Conservation (phyloP, 2,797 vertebrate species). For the Scarus forsteni region DNA sequence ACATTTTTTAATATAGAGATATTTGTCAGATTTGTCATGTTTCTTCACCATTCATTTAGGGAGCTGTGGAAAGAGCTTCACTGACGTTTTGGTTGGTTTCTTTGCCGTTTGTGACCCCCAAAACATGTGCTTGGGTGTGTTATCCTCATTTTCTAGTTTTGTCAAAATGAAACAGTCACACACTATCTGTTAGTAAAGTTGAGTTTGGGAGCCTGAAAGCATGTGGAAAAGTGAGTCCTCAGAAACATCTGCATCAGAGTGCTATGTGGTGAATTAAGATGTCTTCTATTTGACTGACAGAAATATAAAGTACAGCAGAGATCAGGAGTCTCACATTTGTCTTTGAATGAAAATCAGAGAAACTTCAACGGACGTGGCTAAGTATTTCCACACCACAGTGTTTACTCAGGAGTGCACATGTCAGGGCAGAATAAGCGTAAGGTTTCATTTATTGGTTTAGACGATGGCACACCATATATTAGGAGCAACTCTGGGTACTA, state of each 20-base stretch:
- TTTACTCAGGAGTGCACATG: background rate
- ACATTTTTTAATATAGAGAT: too few relatives aligned
- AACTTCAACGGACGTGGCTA: background rate
- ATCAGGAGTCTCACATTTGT: background rate
- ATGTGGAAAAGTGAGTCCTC: background rate
- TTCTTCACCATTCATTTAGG: too few relatives aligned
- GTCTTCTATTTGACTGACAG: background rate
- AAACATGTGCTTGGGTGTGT: too few relatives aligned
- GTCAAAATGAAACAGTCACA: too few relatives aligned
- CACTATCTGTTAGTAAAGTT: too few relatives aligned
- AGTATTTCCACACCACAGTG: conserved; percentile 12
- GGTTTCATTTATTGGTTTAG: background rate
- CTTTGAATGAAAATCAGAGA: background rate
- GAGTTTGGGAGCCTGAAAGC: too few relatives aligned
- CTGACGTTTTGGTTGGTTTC: too few relatives aligned
- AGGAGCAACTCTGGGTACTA: background rate
- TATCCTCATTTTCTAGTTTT: too few relatives aligned
- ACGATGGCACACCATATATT: background rate
- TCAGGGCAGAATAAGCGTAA: background rate
- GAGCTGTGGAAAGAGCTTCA: too few relatives aligned
- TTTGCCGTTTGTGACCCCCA: too few relatives aligned
- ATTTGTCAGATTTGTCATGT: too few relatives aligned
- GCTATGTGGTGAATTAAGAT: background rate
- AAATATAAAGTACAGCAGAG: background rate
- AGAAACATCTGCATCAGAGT: conserved; percentile 1